These are phyloP conservation scores for Xenopus laevis DNA, from an alignment of 2,113 vertebrate species.

Conservation along the genomic window DNA sequence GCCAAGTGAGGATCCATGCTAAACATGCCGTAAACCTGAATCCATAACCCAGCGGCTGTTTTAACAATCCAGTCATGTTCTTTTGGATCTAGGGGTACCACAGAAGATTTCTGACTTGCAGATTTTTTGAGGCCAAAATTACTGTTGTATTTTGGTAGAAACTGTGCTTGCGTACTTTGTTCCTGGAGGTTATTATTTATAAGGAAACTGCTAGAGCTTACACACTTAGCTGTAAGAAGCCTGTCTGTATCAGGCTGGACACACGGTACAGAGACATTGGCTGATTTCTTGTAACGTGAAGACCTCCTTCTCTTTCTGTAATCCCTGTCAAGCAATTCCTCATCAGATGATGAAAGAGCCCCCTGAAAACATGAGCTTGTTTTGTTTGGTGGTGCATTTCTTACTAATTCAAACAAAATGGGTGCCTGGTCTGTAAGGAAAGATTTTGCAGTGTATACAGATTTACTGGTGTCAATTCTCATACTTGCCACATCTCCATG, in stretches of 20 bases:
- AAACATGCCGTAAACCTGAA: constrained; percentile 72
- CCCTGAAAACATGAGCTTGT: not conserved
- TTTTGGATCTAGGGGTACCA: constrained; percentile 71
- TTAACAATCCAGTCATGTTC: constrained; percentile 88
- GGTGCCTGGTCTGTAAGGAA: constrained; percentile 37
- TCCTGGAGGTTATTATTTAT: not conserved
- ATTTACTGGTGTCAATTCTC: not conserved
- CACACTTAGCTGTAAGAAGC: constrained; percentile 50
- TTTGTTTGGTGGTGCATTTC: constrained; percentile 40
- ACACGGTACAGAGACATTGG: constrained; percentile 51
- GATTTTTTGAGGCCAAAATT: constrained; percentile 13
- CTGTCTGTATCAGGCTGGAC: constrained; percentile 62
- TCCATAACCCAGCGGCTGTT: constrained; percentile 74
- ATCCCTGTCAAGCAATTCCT: constrained; percentile 44
- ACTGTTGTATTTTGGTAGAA: not conserved
- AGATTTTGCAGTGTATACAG: constrained; percentile 22
- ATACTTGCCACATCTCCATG: not conserved
- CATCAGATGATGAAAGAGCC: constrained; percentile 45
- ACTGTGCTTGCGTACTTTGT: constrained; percentile 6
- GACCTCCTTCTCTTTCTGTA: constrained; percentile 32
- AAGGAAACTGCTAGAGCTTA: not conserved
- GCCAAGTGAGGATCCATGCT: constrained; percentile 76
- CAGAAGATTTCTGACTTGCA: constrained; percentile 49
- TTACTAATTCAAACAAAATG: constrained; percentile 16
- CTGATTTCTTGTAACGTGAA: constrained; percentile 50